Conservation (phyloP, 2,888 invertebrate species). For the Coenonympha arcania region DNA sequence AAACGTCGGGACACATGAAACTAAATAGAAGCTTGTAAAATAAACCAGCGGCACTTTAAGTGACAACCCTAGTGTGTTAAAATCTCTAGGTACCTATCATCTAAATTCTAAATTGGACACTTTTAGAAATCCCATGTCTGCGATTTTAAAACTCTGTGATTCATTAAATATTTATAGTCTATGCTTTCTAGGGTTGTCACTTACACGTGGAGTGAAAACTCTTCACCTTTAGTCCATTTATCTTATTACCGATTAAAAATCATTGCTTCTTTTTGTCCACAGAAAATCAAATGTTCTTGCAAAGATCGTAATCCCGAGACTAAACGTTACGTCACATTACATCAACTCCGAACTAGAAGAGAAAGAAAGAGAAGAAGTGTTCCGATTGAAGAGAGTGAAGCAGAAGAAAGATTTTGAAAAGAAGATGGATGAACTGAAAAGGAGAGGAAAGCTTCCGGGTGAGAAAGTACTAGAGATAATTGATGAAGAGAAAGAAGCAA, state of each 20-base stretch:
- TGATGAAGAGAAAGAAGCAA: not conserved
- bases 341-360: slow-evolving; percentile 37
- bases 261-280: slow-evolving; percentile 24
- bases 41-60: too few species aligned
- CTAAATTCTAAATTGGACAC: not conserved
- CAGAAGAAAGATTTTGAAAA: slow-evolving; percentile 28
- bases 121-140: slow-evolving; percentile 7
- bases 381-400: slow-evolving; percentile 36
- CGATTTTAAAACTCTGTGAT: slow-evolving; percentile 3
- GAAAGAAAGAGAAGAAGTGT: slow-evolving; percentile 36
- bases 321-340: slow-evolving; percentile 32
- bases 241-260: not conserved
- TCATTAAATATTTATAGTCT: not conserved
- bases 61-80: not conserved
- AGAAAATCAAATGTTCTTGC: slow-evolving; percentile 41
- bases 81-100: not conserved
- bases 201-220: too few species aligned
- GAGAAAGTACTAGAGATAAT: not conserved
- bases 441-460: not conserved
- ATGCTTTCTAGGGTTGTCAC: too few species aligned
- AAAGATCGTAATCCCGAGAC: slow-evolving; percentile 35
- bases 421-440: slow-evolving; percentile 20
- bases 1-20: too few species aligned
- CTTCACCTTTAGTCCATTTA: too few species aligned
- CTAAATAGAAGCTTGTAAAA: too few species aligned